Percentiles rank a stretch among this genome's conserved stretches.
These are phyloP conservation scores for Athalia rosae DNA, from an alignment of 2,888 invertebrate species.

Conservation along the genomic window DNA sequence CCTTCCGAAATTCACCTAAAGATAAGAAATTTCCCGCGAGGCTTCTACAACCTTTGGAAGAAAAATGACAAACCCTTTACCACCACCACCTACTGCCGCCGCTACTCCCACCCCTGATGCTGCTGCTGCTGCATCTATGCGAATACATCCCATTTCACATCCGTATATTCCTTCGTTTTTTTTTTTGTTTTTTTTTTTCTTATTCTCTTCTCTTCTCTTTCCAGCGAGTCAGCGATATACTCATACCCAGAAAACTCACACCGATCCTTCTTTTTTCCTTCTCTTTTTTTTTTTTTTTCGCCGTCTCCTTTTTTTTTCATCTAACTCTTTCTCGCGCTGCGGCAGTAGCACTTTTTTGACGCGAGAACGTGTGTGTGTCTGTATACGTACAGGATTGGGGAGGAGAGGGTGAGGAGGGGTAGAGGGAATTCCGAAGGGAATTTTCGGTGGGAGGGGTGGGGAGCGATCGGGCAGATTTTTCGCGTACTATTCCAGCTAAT, in stretches of 20 bases:
- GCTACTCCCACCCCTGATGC: not conserved
- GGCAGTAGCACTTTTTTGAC: too few species aligned
- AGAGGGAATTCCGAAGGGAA: too few species aligned
- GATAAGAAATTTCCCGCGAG: constrained; percentile 50
- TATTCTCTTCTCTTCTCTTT: too few species aligned
- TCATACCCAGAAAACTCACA: constrained; percentile 14
- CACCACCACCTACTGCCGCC: not conserved
- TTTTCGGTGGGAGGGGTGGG: too few species aligned
- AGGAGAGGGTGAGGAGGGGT: too few species aligned
- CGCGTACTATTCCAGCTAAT: constrained; percentile 54
- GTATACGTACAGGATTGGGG: too few species aligned
- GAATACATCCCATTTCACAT: constrained; percentile 48
- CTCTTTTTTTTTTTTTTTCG: not conserved
- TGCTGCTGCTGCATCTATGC: constrained; percentile 48
- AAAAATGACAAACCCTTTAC: constrained; percentile 47
- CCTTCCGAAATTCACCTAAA: constrained; percentile 2
- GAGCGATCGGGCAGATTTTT: not conserved
- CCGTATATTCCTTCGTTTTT: constrained; percentile 25
- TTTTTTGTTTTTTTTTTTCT: constrained; percentile 31
- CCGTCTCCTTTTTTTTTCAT: not conserved
- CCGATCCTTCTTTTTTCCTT: constrained; percentile 13
- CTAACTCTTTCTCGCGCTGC: not conserved
- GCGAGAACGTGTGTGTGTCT: too few species aligned
- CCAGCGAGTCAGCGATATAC: constrained; percentile 24
- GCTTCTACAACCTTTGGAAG: constrained; percentile 46